Base-by-base conservation (phyloP, 2,113 vertebrate genomes). In the Tyto alba region DNA sequence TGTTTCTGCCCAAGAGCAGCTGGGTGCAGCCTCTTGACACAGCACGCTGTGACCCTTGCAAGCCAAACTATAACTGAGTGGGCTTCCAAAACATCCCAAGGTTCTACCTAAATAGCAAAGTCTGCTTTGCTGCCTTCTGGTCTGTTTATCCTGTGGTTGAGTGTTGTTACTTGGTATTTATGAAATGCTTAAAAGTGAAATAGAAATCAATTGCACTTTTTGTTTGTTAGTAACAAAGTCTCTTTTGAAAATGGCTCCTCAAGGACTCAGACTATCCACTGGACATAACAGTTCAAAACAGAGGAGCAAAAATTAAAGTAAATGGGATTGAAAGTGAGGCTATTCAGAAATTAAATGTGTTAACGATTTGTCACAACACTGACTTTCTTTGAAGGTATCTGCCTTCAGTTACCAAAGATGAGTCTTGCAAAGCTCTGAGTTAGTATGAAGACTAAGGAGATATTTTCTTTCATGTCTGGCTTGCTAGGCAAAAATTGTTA, bases 1-100 rank as follows among this genome's bases (percentile, higher is more conserved):
- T 2, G 13, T 66, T 34, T 80, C 36, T 53, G 30, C 6, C 27
- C 18, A 5, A 0, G 52, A 41, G 16, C 10, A 50, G 14, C 36
- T 48, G 63, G 3, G 11, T 77, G 17, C 7, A 2, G 11, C 34
- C 9, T 53, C 23, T 29, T 0, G 0, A 8, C 12, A 19, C 9
- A 57, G 21, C 15, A 13, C 27, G 13, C 47, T 53, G 4, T 52
- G n/a, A 12, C 8, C 29, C 2, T 7, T 87, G 41, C 34, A 55
- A 63, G 60, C 38, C 16, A 38, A 50, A 45, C 45, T 69, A 17
- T 47, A 32, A 18, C 27, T 68, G n/a, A 69, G 9, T 5, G 8
- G 23, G 27, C 25, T 77, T 38, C 25, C 32, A 50, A 25, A 57
- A 41, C 1, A 4, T 13, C 3, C 16, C 29, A 45, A 10, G 20